These are phyloP conservation scores for Meloe dianella DNA, from an alignment of 2,888 invertebrate genomes.

Conservation along the genomic window DNA sequence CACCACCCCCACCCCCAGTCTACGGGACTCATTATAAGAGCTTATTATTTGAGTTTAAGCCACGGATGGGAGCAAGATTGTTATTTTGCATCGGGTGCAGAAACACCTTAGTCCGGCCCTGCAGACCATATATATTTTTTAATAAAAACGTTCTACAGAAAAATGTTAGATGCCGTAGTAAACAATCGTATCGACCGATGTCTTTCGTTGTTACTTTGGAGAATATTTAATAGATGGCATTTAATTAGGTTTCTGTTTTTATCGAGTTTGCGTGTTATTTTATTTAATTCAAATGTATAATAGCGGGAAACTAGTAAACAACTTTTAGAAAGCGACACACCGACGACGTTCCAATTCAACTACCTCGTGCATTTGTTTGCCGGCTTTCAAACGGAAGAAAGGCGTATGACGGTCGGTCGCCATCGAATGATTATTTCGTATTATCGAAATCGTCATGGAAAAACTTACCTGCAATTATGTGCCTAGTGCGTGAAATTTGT, in stretches of 20 bases:
- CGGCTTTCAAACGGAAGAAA: slow-evolving; percentile 20
- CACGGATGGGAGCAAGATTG: too few species aligned
- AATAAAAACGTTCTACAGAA: neutral
- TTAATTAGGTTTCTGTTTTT: neutral
- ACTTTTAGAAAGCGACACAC: slow-evolving; percentile 22
- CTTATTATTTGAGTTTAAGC: too few species aligned
- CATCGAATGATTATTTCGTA: neutral
- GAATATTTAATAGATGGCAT: neutral
- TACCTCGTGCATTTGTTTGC: slow-evolving; percentile 31
- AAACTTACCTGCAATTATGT: slow-evolving; percentile 13
- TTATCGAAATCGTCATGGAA: neutral
- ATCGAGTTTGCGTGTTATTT: slow-evolving; percentile 19
- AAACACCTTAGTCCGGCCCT: too few species aligned
- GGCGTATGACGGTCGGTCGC: slow-evolving; percentile 10
- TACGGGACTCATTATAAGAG: too few species aligned
- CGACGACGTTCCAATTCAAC: slow-evolving; percentile 11
- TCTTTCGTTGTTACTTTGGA: neutral
- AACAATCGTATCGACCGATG: neutral
- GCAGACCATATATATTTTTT: too few species aligned
- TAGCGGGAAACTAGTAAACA: slow-evolving; percentile 28
- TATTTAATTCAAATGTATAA: slow-evolving; percentile 18
- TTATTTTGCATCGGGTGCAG: too few species aligned
- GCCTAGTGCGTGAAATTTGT: slow-evolving; percentile 19
- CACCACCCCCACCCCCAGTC: too few species aligned
- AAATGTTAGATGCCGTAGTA: neutral